phyloP scores from a whole-genome alignment of 2,888 invertebrate genomes.

The Ophion ventricosus region DNA sequence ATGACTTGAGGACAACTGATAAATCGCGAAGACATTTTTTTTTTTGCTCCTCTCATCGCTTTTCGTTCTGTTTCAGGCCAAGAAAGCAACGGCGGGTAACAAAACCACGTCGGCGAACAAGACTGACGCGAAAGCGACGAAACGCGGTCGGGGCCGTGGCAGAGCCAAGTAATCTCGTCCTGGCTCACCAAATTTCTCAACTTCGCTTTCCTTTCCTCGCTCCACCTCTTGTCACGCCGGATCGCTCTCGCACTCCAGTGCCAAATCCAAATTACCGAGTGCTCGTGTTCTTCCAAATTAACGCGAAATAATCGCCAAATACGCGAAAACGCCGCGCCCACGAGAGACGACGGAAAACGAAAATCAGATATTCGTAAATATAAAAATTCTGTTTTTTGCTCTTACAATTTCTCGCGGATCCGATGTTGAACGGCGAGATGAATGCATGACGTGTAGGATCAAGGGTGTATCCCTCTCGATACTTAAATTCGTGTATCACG shows the following conservation, averaged over 20 bases:
- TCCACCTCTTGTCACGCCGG: too few relatives aligned
- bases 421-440: neutral
- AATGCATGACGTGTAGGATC: neutral
- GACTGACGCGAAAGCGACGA: slow-evolving; percentile 64
- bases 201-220: neutral
- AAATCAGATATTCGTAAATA: neutral
- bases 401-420: neutral
- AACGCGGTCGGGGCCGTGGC: slow-evolving; percentile 75
- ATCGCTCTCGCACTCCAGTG: too few relatives aligned
- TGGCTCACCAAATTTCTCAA: neutral
- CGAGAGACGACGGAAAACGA: neutral
- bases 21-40: neutral
- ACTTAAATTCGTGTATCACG: neutral
- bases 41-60: slow-evolving; percentile 18
- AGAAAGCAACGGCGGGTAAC: slow-evolving; percentile 71
- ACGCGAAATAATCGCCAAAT: neutral
- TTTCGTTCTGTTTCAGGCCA: slow-evolving; percentile 68
- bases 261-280: neutral
- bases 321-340: neutral
- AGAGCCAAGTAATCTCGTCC: slow-evolving; percentile 69
- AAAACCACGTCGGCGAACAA: slow-evolving; percentile 67
- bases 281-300: neutral
- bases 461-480: neutral
- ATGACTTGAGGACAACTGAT: too few relatives aligned
- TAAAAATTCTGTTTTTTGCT: neutral